A percentile compares a stretch with the other conserved stretches of the same genome.
Evolutionary conservation across 2,113 vertebrate genomes (phyloP).

Genomic region (Smithornis capensis): DNA sequence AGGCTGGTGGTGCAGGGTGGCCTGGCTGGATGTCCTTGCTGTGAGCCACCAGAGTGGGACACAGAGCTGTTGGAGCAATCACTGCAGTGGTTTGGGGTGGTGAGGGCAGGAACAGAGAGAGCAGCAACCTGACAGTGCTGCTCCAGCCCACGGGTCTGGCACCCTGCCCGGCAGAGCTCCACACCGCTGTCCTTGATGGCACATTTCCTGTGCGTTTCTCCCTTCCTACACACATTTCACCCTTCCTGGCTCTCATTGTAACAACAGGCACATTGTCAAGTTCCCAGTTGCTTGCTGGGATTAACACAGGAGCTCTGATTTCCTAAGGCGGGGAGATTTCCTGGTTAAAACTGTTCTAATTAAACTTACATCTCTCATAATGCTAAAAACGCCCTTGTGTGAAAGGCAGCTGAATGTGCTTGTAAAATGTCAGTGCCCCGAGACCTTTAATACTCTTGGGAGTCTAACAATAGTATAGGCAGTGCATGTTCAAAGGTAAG

Average conservation of each 20-base stretch:
- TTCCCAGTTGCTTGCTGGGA: background rate
- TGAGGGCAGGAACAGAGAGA: background rate
- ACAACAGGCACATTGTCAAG: background rate
- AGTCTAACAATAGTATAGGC: background rate
- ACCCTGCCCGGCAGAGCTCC: background rate
- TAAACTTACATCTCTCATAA: background rate
- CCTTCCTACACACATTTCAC: constrained; percentile 26
- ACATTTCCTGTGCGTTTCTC: constrained; percentile 1
- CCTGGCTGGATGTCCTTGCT: background rate
- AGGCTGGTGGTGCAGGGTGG: background rate
- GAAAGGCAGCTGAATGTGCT: background rate
- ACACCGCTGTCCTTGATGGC: constrained; percentile 14
- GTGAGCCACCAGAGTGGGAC: accelerated
- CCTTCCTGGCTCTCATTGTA: background rate
- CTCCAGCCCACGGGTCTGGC: background rate
- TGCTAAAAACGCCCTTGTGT: background rate
- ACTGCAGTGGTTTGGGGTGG: background rate
- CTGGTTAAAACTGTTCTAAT: background rate
- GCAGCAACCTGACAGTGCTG: background rate
- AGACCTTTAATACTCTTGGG: background rate
- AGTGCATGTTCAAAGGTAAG: background rate
- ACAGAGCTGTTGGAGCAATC: background rate
- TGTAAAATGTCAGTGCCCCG: background rate
- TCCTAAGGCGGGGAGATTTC: background rate
- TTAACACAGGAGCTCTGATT: background rate